Percentiles rank a stretch among this genome's conserved stretches.
Evolutionary conservation across 2,888 invertebrate species (phyloP).

Genomic region (Falcaria lacertinaria): DNA sequence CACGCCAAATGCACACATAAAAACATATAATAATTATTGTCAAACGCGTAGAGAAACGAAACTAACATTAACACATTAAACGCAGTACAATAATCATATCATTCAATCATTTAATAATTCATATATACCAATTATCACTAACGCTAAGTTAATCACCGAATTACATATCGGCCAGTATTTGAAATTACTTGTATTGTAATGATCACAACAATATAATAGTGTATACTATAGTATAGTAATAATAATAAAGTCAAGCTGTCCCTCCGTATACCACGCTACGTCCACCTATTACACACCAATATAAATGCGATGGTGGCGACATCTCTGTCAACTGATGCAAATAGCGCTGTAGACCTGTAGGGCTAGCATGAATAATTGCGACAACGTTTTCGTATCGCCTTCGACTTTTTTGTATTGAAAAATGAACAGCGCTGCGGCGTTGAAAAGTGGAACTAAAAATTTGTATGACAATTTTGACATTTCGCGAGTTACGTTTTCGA

Average conservation of each 20-base stretch:
- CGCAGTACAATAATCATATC: slow-evolving; percentile 44
- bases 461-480: too few relatives aligned
- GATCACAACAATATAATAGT: slow-evolving; percentile 57
- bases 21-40: slow-evolving; percentile 1
- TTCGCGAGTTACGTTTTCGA: too few relatives aligned
- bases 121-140: slow-evolving; percentile 41
- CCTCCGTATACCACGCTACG: slow-evolving; percentile 5
- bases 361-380: too few relatives aligned
- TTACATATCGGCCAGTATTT: slow-evolving; percentile 53
- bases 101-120: slow-evolving; percentile 18
- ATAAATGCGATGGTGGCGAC: background rate
- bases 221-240: slow-evolving; percentile 24
- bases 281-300: background rate
- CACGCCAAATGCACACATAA: too few relatives aligned
- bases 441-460: too few relatives aligned
- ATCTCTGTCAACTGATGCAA: background rate
- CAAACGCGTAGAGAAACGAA: slow-evolving; percentile 16
- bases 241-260: slow-evolving; percentile 12
- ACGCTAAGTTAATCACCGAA: slow-evolving; percentile 47
- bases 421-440: too few relatives aligned
- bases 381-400: too few relatives aligned
- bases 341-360: too few relatives aligned
- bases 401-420: too few relatives aligned
- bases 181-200: slow-evolving; percentile 52
- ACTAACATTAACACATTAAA: slow-evolving; percentile 62